These are phyloP conservation scores for Ailuropoda melanoleuca DNA, from an alignment of 2,113 vertebrate species.

Conservation along the genomic window DNA sequence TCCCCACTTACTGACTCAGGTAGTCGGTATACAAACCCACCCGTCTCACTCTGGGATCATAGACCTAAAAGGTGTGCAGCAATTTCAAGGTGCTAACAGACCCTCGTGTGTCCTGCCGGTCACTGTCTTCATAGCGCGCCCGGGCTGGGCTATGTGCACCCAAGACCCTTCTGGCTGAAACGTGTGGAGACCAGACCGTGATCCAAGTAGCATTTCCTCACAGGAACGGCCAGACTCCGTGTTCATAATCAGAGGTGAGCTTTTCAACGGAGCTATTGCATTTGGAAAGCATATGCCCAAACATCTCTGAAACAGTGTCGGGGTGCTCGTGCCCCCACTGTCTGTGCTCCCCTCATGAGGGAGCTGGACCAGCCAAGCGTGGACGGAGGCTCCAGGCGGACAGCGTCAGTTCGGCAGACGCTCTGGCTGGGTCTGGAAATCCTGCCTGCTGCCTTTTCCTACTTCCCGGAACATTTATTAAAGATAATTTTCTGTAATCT, in stretches of 20 bases:
- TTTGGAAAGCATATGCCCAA: rapidly evolving
- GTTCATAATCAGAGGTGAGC: not conserved
- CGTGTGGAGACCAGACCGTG: rapidly evolving
- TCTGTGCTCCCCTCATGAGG: not conserved
- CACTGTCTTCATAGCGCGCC: rapidly evolving
- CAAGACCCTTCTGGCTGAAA: rapidly evolving
- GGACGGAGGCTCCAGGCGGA: not conserved
- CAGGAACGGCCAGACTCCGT: rapidly evolving
- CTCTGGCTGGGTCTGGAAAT: not conserved
- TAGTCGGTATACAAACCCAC: rapidly evolving
- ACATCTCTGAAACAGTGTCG: rapidly evolving
- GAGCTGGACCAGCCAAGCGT: not conserved
- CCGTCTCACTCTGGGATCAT: not conserved
- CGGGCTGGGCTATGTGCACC: rapidly evolving
- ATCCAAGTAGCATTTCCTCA: not conserved
- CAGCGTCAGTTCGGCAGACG: rapidly evolving
- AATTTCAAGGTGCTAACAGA: too few relatives aligned
- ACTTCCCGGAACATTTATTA: not conserved
- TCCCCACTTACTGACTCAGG: not conserved
- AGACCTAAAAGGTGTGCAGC: too few relatives aligned
- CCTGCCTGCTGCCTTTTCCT: not conserved
- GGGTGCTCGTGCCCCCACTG: not conserved
- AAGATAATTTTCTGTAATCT: not conserved
- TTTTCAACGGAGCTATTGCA: not conserved
- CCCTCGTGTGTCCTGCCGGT: rapidly evolving